These are phyloP conservation scores for Orientallactaga bullata DNA, from an alignment of 2,113 vertebrate species.

Conservation along the genomic window DNA sequence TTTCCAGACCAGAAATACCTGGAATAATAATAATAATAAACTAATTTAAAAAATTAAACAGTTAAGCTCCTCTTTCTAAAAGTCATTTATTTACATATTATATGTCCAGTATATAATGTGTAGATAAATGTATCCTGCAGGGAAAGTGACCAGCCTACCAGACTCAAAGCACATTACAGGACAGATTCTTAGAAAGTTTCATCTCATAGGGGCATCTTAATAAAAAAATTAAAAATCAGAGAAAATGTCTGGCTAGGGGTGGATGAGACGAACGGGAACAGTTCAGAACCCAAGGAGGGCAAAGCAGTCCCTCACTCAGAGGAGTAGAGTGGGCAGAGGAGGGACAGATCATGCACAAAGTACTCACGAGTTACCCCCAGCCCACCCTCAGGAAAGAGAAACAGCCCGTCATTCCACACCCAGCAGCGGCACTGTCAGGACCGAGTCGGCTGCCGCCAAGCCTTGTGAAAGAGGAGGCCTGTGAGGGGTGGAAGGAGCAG, in stretches of 20 bases:
- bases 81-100: slow-evolving; percentile 84
- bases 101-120: slow-evolving; percentile 61
- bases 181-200: slow-evolving; percentile 85
- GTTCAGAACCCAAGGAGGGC: slow-evolving; percentile 83
- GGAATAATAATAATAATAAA: slow-evolving; percentile 72
- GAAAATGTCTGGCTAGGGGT: slow-evolving; percentile 82
- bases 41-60: slow-evolving; percentile 80
- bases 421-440: slow-evolving; percentile 82
- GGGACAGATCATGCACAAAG: slow-evolving; percentile 88
- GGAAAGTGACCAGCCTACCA: slow-evolving; percentile 66
- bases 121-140: slow-evolving; percentile 71
- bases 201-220: slow-evolving; percentile 84
- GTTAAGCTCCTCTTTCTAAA: slow-evolving; percentile 83
- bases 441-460: slow-evolving; percentile 85
- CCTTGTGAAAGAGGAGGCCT: slow-evolving; percentile 83
- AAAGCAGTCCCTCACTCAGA: slow-evolving; percentile 76
- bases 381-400: slow-evolving; percentile 62
- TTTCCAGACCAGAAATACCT: slow-evolving; percentile 80
- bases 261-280: slow-evolving; percentile 79
- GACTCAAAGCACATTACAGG: slow-evolving; percentile 84
- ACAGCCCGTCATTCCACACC: slow-evolving; percentile 84
- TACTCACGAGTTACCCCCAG: slow-evolving; percentile 84
- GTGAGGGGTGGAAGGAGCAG: slow-evolving; percentile 75
- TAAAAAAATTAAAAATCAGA: slow-evolving; percentile 73
- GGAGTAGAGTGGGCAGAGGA: slow-evolving; percentile 69